phyloP scores from a whole-genome alignment of 2,113 vertebrate species.

The Origma solitaria region DNA sequence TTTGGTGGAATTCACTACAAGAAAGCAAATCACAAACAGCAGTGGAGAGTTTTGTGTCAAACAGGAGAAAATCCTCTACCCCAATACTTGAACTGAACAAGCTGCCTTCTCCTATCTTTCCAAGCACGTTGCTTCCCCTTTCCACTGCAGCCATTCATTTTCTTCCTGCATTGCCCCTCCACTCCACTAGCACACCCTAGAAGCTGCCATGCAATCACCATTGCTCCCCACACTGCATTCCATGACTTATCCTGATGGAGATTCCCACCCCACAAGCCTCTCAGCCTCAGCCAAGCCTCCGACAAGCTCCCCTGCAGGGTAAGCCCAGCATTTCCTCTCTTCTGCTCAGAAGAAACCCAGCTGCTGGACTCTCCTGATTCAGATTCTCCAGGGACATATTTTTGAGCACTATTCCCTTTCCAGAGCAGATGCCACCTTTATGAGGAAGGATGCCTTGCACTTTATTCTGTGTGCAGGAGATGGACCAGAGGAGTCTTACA shows the following conservation, averaged over 20 bases:
- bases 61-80: not conserved
- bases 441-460: not conserved
- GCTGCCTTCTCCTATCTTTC: not conserved
- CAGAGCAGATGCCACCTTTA: not conserved
- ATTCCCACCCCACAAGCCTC: not conserved
- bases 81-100: not conserved
- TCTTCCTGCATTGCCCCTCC: not conserved
- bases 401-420: not conserved
- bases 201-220: not conserved
- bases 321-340: not conserved
- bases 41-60: not conserved
- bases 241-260: not conserved
- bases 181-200: fast-evolving
- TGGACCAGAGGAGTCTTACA: not conserved
- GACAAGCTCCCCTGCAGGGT: not conserved
- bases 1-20: not conserved
- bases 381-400: not conserved
- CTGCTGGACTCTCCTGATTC: not conserved
- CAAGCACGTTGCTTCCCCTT: not conserved
- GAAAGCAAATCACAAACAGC: not conserved
- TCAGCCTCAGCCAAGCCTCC: not conserved
- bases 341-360: not conserved
- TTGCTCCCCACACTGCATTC: not conserved
- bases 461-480: not conserved
- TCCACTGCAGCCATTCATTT: not conserved